Percentiles rank a stretch among this genome's conserved stretches.
These are phyloP conservation scores for Yponomeuta plumbellus DNA, from an alignment of 2,888 invertebrate genomes.

Conservation along the genomic window DNA sequence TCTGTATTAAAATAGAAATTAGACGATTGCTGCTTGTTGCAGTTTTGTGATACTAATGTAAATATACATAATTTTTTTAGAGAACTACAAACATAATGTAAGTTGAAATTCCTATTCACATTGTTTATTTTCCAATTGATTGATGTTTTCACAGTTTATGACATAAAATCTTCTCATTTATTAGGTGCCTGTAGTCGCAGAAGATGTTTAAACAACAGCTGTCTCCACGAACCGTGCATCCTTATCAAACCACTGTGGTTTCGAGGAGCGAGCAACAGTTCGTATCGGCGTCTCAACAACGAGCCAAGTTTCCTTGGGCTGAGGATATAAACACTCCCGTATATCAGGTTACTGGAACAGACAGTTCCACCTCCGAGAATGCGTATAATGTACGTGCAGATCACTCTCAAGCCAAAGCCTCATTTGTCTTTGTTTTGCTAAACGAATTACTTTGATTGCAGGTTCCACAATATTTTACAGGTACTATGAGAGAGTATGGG, in stretches of 20 bases:
- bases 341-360: slow-evolving; percentile 63
- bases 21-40: no score
- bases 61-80: background rate
- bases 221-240: slow-evolving; percentile 64
- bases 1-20: no score
- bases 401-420: background rate
- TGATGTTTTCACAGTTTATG: slow-evolving; percentile 1
- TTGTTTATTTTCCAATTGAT: background rate
- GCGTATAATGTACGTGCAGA: slow-evolving; percentile 57
- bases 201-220: slow-evolving; percentile 71
- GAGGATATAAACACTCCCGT: slow-evolving; percentile 57
- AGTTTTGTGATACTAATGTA: no score
- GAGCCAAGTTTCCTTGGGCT: slow-evolving; percentile 68
- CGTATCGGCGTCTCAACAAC: slow-evolving; percentile 61
- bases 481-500: slow-evolving; percentile 50
- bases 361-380: slow-evolving; percentile 70
- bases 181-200: slow-evolving; percentile 1
- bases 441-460: slow-evolving; percentile 31
- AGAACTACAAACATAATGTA: background rate
- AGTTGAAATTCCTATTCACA: background rate
- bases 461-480: slow-evolving; percentile 62
- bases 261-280: slow-evolving; percentile 66
- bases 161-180: background rate
- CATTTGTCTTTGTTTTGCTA: background rate
- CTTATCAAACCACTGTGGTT: slow-evolving; percentile 70